phyloP scores from a whole-genome alignment of 2,888 invertebrate species.

The Ecliptopera silaceata region DNA sequence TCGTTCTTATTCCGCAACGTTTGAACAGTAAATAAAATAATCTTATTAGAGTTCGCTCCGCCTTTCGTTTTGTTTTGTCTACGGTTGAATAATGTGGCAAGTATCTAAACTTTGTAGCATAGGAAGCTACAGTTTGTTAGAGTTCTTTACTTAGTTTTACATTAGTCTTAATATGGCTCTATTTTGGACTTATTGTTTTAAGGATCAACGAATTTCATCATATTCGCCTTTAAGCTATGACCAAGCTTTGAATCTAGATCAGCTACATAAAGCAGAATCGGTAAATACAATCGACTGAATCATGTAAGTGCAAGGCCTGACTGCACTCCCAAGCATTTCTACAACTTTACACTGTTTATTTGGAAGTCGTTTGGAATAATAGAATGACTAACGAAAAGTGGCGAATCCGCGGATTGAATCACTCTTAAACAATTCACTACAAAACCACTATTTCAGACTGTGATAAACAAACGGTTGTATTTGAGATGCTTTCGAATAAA shows the following conservation, averaged over 20 bases:
- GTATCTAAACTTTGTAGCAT: background rate
- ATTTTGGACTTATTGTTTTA: too few relatives aligned
- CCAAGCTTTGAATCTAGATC: background rate
- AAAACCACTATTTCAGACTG: constrained; percentile 29
- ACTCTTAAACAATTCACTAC: constrained; percentile 29
- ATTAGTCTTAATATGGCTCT: background rate
- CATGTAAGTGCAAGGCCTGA: constrained; percentile 19
- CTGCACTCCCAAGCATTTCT: constrained; percentile 17
- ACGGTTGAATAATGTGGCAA: background rate
- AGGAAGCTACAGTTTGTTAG: background rate
- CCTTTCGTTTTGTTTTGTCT: background rate
- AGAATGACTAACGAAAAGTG: constrained; percentile 25
- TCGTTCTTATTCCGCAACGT: background rate
- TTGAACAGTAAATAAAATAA: background rate
- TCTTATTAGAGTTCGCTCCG: background rate
- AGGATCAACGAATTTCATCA: too few relatives aligned
- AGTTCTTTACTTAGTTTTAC: background rate
- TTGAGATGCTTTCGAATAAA: constrained; percentile 33
- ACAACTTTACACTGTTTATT: constrained; percentile 22
- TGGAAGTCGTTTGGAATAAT: constrained; percentile 20
- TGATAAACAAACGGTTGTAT: constrained; percentile 37
- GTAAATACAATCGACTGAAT: constrained; percentile 12
- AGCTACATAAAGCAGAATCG: constrained; percentile 4
- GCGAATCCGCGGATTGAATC: constrained; percentile 19
- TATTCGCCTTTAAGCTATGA: background rate